These are phyloP conservation scores for Erythrocercus mccallii DNA, from an alignment of 2,113 vertebrate species.

Conservation along the genomic window DNA sequence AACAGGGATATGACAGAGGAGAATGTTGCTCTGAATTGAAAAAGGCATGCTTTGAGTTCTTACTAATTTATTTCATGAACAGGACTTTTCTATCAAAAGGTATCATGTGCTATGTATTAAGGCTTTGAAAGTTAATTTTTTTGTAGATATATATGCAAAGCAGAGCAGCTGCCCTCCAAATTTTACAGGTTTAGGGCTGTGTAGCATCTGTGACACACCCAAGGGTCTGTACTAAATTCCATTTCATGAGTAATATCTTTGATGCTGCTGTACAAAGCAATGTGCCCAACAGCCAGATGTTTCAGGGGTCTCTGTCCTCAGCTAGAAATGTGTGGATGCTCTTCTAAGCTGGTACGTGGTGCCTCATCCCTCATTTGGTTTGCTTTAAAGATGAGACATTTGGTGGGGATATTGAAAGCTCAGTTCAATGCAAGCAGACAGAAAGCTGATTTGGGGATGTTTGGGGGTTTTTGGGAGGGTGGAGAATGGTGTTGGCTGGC, in stretches of 20 bases:
- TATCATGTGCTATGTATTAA: neutral
- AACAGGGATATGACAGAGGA: neutral
- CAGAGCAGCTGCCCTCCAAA: neutral
- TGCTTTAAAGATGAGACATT: neutral
- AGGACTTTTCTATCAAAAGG: neutral
- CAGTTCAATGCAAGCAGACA: neutral
- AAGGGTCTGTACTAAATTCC: neutral
- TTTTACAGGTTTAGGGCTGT: neutral
- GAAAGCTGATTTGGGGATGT: neutral
- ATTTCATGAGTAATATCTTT: neutral
- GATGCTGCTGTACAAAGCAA: neutral
- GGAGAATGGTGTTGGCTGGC: neutral
- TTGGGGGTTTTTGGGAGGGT: neutral
- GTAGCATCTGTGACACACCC: neutral
- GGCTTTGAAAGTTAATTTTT: neutral
- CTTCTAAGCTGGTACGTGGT: neutral
- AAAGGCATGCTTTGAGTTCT: neutral
- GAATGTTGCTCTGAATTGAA: neutral
- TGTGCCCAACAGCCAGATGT: neutral
- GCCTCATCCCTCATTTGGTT: neutral
- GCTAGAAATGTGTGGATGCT: neutral
- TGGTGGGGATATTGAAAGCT: neutral
- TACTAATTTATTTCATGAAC: neutral
- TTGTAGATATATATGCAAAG: neutral
- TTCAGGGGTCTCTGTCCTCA: neutral